phyloP scores from a whole-genome alignment of 2,113 vertebrate genomes.

The Misgurnus anguillicaudatus region DNA sequence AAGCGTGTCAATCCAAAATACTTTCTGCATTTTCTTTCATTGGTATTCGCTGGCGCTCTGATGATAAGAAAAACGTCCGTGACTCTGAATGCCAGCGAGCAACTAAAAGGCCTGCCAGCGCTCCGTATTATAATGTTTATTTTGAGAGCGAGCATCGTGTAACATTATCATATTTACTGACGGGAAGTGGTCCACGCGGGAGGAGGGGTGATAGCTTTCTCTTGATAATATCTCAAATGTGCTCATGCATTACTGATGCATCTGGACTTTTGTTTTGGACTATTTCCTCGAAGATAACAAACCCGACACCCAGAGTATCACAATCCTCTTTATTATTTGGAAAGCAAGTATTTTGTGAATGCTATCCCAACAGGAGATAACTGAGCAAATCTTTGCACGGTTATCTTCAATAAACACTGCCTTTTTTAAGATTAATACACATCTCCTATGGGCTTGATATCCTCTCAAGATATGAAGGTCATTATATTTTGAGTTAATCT shows the following conservation, averaged over 20 bases:
- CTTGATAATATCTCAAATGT: constrained; percentile 4
- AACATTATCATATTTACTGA: constrained; percentile 28
- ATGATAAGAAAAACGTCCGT: constrained; percentile 27
- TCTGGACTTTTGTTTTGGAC: neutral
- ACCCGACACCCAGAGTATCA: neutral
- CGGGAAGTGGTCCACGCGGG: neutral
- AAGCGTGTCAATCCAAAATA: neutral
- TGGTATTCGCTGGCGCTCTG: constrained; percentile 19
- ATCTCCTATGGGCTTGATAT: neutral
- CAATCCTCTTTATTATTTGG: neutral
- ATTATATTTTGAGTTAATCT: constrained; percentile 29
- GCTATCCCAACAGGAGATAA: neutral
- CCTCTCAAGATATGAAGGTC: constrained; percentile 3
- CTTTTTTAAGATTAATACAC: neutral
- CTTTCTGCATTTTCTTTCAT: constrained; percentile 39
- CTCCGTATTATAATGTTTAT: constrained; percentile 1
- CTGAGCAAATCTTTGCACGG: neutral
- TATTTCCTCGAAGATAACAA: neutral
- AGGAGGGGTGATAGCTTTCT: neutral
- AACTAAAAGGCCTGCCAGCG: neutral
- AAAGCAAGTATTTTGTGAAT: constrained; percentile 2
- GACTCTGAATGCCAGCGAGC: neutral
- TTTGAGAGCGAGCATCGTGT: constrained; percentile 11
- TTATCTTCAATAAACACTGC: neutral
- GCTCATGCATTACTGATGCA: neutral